phyloP scores from a whole-genome alignment of 1,140 invertebrate genomes.

The Heliconius himera region DNA sequence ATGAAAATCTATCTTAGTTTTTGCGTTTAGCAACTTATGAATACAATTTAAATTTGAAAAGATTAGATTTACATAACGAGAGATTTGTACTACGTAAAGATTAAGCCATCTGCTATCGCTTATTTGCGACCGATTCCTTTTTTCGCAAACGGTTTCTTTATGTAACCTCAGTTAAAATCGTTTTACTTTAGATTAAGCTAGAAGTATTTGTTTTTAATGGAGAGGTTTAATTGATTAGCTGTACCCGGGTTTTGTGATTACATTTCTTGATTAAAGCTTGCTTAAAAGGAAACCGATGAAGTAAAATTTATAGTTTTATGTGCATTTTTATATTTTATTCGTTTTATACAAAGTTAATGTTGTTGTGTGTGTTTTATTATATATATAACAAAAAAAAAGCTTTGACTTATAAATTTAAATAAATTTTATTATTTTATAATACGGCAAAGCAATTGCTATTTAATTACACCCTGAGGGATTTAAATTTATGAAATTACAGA shows the following conservation, averaged over 20 bases:
- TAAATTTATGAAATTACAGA: no score
- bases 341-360: not conserved
- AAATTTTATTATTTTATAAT: no score
- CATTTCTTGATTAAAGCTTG: slow-evolving; percentile 26
- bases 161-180: slow-evolving; percentile 24
- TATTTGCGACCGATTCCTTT: slow-evolving; percentile 38
- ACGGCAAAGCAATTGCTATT: no score
- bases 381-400: no score
- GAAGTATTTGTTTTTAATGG: slow-evolving; percentile 32
- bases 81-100: slow-evolving; percentile 78
- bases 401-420: no score
- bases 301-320: not conserved
- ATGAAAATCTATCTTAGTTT: slow-evolving; percentile 16
- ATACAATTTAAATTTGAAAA: slow-evolving; percentile 76
- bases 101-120: slow-evolving; percentile 59
- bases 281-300: not conserved
- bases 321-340: not conserved
- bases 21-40: slow-evolving; percentile 55
- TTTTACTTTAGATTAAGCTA: slow-evolving; percentile 29
- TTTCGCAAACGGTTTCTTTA: slow-evolving; percentile 26
- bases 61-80: slow-evolving; percentile 79
- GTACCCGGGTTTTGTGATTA: slow-evolving; percentile 26
- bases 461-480: no score
- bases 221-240: slow-evolving; percentile 34
- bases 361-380: no score